Conservation (phyloP, 2,888 invertebrate species). For the Nowickia ferox region DNA sequence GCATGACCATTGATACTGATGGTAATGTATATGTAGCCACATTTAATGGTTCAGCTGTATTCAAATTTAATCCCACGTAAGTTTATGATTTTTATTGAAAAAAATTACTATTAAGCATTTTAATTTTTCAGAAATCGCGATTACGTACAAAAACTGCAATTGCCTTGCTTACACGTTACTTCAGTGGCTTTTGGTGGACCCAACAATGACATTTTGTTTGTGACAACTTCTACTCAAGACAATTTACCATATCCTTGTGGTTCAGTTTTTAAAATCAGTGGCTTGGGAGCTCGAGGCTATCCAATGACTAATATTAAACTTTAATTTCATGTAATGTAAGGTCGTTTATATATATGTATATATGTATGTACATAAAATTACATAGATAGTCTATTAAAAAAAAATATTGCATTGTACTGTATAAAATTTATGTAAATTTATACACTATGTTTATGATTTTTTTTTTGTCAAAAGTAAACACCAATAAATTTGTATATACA, state of each 20-base stretch:
- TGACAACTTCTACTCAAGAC: constrained; percentile 85
- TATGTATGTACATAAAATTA: no score
- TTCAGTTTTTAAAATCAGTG: constrained; percentile 85
- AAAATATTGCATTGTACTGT: no score
- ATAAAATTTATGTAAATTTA: no score
- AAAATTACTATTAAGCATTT: no score
- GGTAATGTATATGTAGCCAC: constrained; percentile 91
- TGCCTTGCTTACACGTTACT: constrained; percentile 88
- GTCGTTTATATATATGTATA: no score
- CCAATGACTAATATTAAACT: constrained; percentile 79
- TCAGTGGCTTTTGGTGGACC: constrained; percentile 90
- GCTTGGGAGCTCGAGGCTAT: constrained; percentile 85
- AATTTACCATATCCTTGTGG: constrained; percentile 84
- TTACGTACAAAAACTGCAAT: constrained; percentile 74
- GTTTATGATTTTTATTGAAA: constrained; percentile 74
- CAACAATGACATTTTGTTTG: constrained; percentile 87
- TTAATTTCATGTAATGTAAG: constrained; percentile 63
- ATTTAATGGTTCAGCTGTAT: constrained; percentile 87
- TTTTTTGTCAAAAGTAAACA: no score
- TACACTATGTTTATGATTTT: no score
- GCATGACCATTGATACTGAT: constrained; percentile 92
- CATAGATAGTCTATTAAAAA: no score
- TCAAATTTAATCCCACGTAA: constrained; percentile 81
- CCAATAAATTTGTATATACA: no score
- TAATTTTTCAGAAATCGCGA: constrained; percentile 84